A percentile compares a stretch with the other conserved stretches of the same genome.
Conservation (phyloP, 1,140 invertebrate genomes). For the Trissolcus basalis region DNA sequence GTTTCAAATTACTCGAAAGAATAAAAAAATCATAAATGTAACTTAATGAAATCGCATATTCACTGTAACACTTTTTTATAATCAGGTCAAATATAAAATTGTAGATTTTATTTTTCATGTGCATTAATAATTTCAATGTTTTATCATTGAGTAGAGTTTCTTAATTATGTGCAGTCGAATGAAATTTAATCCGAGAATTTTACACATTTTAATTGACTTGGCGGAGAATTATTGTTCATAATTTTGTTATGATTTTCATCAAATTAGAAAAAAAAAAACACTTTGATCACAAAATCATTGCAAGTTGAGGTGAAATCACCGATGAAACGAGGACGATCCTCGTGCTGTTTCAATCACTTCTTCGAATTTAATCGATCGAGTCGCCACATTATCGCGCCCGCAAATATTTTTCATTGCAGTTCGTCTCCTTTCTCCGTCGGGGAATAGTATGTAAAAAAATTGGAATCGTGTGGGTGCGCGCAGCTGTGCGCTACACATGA, state of each 20-base stretch:
- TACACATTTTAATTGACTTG: too few species aligned
- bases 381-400: conserved; percentile 18
- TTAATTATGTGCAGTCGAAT: too few species aligned
- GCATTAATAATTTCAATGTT: too few species aligned
- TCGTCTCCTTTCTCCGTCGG: conserved; percentile 34
- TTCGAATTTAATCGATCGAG: conserved; percentile 46
- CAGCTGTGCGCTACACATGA: conserved; percentile 47
- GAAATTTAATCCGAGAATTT: too few species aligned
- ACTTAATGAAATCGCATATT: too few species aligned
- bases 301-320: conserved; percentile 12
- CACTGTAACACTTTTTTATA: too few species aligned
- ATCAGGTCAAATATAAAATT: too few species aligned
- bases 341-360: conserved; percentile 37
- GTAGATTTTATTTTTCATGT: too few species aligned
- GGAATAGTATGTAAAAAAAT: conserved; percentile 38
- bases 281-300: neutral
- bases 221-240: too few species aligned
- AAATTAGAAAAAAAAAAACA: neutral
- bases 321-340: conserved; percentile 35
- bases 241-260: neutral
- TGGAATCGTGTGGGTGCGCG: conserved; percentile 44
- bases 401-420: conserved; percentile 31
- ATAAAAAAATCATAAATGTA: too few species aligned
- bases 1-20: neutral
- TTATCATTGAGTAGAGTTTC: too few species aligned